Percentiles rank a stretch among this genome's conserved stretches.
Evolutionary conservation across 2,113 vertebrate genomes (phyloP).

Genomic region (Odontophorus gujanensis): DNA sequence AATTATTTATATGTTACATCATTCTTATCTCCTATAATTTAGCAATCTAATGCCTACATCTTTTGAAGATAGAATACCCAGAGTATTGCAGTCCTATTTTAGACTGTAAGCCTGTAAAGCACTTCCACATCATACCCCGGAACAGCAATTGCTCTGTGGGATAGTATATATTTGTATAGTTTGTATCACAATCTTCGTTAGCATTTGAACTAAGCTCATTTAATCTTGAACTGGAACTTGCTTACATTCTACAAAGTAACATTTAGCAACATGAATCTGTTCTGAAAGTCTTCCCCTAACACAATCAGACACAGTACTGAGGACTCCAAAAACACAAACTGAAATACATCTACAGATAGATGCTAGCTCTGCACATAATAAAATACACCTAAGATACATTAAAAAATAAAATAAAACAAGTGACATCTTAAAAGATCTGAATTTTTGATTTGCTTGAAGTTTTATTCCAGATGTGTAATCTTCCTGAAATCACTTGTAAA

Average conservation of each 20-base stretch:
- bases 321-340: not conserved
- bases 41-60: not conserved
- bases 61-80: not conserved
- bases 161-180: not conserved
- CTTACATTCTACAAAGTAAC: not conserved
- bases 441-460: not conserved
- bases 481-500: constrained; percentile 10
- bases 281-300: not conserved
- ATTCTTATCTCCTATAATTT: not conserved
- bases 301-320: not conserved
- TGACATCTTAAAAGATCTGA: not conserved
- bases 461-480: not conserved
- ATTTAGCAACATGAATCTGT: not conserved
- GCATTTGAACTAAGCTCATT: not conserved
- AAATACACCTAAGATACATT: not conserved
- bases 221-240: not conserved
- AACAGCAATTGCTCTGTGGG: not conserved
- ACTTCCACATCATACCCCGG: not conserved
- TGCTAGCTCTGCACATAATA: constrained; percentile 2
- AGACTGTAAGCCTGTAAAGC: not conserved
- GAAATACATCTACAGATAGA: not conserved
- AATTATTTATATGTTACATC: not conserved
- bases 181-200: not conserved
- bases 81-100: not conserved
- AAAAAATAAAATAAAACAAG: not conserved